These are phyloP conservation scores for Macquaria australasica DNA, from an alignment of 2,113 vertebrate genomes.

Conservation along the genomic window DNA sequence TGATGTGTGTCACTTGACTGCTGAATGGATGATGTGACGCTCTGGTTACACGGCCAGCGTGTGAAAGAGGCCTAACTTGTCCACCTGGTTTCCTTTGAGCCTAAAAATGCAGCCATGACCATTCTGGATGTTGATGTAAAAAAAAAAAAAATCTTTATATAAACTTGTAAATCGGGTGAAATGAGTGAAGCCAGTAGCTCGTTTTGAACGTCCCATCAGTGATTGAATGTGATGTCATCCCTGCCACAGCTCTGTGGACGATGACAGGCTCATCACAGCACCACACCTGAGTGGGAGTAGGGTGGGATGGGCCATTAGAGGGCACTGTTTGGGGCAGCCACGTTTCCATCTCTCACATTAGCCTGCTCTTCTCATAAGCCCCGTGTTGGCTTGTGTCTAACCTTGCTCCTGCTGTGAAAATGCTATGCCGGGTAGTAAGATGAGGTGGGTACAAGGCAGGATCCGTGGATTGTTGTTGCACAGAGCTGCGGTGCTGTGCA, in stretches of 20 bases:
- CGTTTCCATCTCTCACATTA: constrained; percentile 34
- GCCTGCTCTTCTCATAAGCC: not conserved
- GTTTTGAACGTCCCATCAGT: not conserved
- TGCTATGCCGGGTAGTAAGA: not conserved
- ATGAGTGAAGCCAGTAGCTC: not conserved
- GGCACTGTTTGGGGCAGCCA: constrained; percentile 52
- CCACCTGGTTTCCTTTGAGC: not conserved
- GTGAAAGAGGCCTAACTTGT: not conserved
- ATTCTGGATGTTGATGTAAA: not conserved
- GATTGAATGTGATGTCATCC: constrained; percentile 45
- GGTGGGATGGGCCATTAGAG: constrained; percentile 51
- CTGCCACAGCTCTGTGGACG: constrained; percentile 18
- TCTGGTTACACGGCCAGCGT: not conserved
- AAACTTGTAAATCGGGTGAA: not conserved
- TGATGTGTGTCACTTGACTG: not conserved
- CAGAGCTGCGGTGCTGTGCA: not conserved
- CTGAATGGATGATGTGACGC: constrained; percentile 10
- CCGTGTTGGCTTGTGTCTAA: not conserved
- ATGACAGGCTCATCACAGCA: constrained; percentile 43
- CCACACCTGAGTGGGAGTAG: not conserved
- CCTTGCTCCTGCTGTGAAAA: constrained; percentile 2
- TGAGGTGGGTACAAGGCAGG: not conserved
- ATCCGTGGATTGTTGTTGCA: not conserved
- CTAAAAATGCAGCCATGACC: not conserved
- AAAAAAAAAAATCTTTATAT: no score